These are phyloP conservation scores for Acanthaster planci DNA, from an alignment of 35 echinoderm and acorn worm genomes.

Conservation along the genomic window DNA sequence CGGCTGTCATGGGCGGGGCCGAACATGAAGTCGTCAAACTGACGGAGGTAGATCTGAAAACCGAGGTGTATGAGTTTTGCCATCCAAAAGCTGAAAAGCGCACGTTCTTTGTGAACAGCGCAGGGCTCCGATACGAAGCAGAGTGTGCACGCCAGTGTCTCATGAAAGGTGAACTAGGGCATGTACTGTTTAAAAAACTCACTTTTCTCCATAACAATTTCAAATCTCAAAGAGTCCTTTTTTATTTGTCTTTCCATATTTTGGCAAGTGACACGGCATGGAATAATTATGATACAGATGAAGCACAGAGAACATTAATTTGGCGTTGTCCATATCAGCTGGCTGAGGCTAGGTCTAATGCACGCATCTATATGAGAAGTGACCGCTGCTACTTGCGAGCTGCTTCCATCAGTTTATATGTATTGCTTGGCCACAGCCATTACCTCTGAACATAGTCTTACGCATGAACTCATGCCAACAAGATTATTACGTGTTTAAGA, in stretches of 20 bases:
- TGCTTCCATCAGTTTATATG: too few species aligned
- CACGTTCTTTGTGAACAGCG: conserved; percentile 50
- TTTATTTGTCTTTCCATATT: background rate
- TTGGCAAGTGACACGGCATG: background rate
- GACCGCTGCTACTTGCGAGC: too few species aligned
- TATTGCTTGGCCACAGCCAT: too few species aligned
- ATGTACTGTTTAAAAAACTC: background rate
- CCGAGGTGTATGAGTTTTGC: conserved; percentile 41
- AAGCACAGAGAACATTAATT: background rate
- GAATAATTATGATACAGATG: background rate
- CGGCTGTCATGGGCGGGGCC: background rate
- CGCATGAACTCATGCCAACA: too few species aligned
- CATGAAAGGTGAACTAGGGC: conserved; percentile 50
- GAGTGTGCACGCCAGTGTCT: conserved; percentile 59
- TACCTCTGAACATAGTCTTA: too few species aligned
- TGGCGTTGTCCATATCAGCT: background rate
- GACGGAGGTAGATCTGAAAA: conserved; percentile 14
- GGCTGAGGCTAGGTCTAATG: background rate
- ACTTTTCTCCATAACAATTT: background rate
- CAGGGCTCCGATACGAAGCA: conserved; percentile 65
- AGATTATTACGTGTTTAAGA: too few species aligned
- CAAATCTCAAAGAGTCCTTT: background rate
- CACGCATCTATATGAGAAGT: too few species aligned
- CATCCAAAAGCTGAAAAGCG: conserved; percentile 29
- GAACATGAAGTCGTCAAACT: too few species aligned